Percentiles rank a stretch among this genome's conserved stretches.
phyloP scores from a whole-genome alignment of 2,113 vertebrate species.

The Ramphastos sulfuratus region DNA sequence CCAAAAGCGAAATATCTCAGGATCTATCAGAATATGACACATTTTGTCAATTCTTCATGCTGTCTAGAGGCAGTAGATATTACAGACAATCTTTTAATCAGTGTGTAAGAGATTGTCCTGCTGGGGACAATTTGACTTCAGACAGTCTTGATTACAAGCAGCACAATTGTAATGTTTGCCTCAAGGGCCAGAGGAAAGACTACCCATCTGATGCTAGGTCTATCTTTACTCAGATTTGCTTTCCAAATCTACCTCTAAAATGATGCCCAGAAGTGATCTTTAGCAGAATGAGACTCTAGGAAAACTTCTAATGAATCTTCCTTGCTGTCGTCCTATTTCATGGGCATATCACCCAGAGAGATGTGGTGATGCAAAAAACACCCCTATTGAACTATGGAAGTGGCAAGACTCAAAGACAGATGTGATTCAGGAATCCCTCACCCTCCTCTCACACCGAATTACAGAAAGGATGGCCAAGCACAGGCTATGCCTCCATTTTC shows the following conservation, averaged over 20 bases:
- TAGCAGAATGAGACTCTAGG: not conserved
- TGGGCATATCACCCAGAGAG: not conserved
- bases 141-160: not conserved
- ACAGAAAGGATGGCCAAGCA: not conserved
- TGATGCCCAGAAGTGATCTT: not conserved
- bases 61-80: not conserved
- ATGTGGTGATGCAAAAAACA: not conserved
- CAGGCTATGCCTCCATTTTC: not conserved
- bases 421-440: not conserved
- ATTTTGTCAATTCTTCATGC: not conserved
- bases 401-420: not conserved
- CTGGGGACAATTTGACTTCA: not conserved
- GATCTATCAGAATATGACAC: not conserved
- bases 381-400: not conserved
- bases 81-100: not conserved
- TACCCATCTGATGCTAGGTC: not conserved
- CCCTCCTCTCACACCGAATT: not conserved
- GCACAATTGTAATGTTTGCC: not conserved
- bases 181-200: not conserved
- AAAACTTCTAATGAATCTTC: not conserved
- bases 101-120: not conserved
- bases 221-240: not conserved
- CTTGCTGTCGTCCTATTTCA: not conserved
- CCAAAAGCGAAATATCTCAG: not conserved
- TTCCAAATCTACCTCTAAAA: not conserved